Conservation (phyloP, 1,140 invertebrate species). For the Trachelipus rathkii region DNA sequence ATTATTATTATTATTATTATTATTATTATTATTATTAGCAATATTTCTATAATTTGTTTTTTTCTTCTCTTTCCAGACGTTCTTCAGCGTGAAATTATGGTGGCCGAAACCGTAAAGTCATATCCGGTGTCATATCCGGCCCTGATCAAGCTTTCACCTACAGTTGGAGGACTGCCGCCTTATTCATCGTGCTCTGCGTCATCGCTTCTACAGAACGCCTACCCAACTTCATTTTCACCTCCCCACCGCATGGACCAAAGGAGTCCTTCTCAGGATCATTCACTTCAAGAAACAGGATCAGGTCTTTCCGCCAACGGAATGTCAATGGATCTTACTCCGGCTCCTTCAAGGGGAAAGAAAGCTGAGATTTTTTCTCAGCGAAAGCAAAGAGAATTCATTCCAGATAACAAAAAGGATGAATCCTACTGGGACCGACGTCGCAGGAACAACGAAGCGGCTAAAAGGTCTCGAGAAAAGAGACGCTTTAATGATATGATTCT, state of each 20-base stretch:
- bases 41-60: not conserved
- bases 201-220: slow-evolving; percentile 57
- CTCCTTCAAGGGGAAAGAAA: not conserved
- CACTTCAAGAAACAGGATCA: not conserved
- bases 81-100: slow-evolving; percentile 72
- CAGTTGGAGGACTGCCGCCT: slow-evolving; percentile 63
- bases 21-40: no score
- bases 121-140: slow-evolving; percentile 45
- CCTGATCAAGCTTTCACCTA: slow-evolving; percentile 53
- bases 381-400: slow-evolving; percentile 93
- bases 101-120: slow-evolving; percentile 67
- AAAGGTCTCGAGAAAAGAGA: slow-evolving; percentile 88
- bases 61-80: slow-evolving; percentile 57
- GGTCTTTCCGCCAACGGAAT: not conserved
- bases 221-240: slow-evolving; percentile 21
- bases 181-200: slow-evolving; percentile 61
- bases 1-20: no score
- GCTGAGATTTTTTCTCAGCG: slow-evolving; percentile 66
- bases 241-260: slow-evolving; percentile 26
- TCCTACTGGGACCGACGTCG: slow-evolving; percentile 93
- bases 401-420: slow-evolving; percentile 93
- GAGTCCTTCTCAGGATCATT: not conserved
- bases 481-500: slow-evolving; percentile 95
- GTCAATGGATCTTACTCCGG: not conserved
- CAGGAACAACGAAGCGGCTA: slow-evolving; percentile 93